Evolutionary conservation across 2,113 vertebrate species (phyloP).

Genomic region (Calidris pugnax): DNA sequence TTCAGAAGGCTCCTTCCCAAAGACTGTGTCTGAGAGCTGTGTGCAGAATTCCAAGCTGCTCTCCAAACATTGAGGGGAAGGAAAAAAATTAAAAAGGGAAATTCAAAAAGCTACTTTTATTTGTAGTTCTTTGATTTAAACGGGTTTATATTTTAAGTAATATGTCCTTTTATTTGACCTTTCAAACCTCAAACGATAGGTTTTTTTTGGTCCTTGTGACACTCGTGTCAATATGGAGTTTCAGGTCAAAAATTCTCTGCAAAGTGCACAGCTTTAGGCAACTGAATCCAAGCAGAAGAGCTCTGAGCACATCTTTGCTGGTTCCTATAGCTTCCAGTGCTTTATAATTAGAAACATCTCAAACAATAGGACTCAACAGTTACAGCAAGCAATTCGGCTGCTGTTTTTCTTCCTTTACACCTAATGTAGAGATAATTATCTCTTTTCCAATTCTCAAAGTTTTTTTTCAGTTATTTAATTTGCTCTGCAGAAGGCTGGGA

Average conservation of each 20-base stretch:
- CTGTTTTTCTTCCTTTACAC: not conserved
- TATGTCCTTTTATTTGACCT: not conserved
- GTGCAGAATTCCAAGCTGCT: not conserved
- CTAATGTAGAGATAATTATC: not conserved
- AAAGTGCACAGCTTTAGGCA: not conserved
- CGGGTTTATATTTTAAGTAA: not conserved
- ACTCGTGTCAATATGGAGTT: not conserved
- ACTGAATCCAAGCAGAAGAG: not conserved
- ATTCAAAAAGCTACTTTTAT: not conserved
- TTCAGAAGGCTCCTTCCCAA: not conserved
- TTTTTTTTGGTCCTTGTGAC: not conserved
- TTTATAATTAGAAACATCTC: conserved; percentile 22
- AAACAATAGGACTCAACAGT: not conserved
- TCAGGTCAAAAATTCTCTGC: not conserved
- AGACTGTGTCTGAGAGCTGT: not conserved
- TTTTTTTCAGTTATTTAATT: conserved; percentile 9
- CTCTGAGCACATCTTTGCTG: not conserved
- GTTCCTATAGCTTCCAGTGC: not conserved
- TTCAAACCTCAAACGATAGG: not conserved
- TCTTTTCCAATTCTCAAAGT: not conserved
- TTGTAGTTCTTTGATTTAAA: not conserved
- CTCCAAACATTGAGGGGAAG: not conserved
- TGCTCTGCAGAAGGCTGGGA: not conserved
- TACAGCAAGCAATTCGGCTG: not conserved
- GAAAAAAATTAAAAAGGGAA: not conserved